Conservation (phyloP, 2,797 vertebrate species). For the Arrhamphus sclerolepis region DNA sequence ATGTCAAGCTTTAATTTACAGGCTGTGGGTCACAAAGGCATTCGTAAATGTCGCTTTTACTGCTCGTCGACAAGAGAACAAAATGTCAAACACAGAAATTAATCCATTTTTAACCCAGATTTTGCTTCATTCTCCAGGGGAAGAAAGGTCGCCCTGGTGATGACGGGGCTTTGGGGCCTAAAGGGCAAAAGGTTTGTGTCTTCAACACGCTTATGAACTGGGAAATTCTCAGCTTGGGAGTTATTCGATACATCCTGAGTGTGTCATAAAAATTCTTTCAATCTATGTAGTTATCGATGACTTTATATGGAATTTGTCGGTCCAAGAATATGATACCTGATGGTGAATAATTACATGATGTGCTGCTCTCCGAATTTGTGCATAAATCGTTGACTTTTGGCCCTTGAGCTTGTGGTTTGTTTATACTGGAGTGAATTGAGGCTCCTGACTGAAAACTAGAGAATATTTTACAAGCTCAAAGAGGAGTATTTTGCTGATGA, state of each 20-base stretch:
- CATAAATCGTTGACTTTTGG: neutral
- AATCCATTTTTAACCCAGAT: slow-evolving; percentile 19
- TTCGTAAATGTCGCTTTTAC: slow-evolving; percentile 5
- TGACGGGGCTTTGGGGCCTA: slow-evolving; percentile 83
- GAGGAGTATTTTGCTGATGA: no score
- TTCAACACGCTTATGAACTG: slow-evolving; percentile 27
- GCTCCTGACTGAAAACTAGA: no score
- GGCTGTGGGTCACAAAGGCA: slow-evolving; percentile 1
- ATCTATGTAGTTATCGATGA: neutral
- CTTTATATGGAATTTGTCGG: neutral
- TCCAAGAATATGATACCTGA: no score
- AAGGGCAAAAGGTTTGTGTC: slow-evolving; percentile 86
- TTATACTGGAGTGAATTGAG: no score
- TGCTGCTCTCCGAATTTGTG: no score
- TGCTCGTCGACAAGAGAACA: slow-evolving; percentile 5
- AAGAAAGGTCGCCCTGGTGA: slow-evolving; percentile 91
- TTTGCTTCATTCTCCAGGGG: slow-evolving; percentile 80
- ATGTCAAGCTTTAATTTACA: slow-evolving; percentile 12
- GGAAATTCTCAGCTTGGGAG: slow-evolving; percentile 14
- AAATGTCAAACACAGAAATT: slow-evolving; percentile 5
- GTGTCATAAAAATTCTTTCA: slow-evolving; percentile 2
- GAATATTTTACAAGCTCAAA: no score
- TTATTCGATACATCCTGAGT: slow-evolving; percentile 12
- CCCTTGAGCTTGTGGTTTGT: neutral
- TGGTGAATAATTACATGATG: neutral